Conservation (phyloP, 1,140 invertebrate species). For the Drosophila eugracilis region DNA sequence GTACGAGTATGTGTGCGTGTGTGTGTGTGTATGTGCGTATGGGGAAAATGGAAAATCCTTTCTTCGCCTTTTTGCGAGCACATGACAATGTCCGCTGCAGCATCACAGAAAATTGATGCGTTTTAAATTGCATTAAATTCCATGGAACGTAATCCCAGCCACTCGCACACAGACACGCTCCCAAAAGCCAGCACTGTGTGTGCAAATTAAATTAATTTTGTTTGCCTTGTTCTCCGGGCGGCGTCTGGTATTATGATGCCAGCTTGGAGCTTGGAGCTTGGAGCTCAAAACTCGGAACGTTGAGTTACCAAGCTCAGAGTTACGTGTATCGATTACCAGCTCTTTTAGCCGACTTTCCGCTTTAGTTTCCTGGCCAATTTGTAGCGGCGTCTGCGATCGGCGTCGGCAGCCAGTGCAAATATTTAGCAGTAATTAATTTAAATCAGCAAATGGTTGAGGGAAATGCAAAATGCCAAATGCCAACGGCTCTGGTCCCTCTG, state of each 20-base stretch:
- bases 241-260: slow-evolving; percentile 41
- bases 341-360: slow-evolving; percentile 12
- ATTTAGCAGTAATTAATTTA: slow-evolving; percentile 55
- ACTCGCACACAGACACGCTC: slow-evolving; percentile 50
- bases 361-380: slow-evolving; percentile 35
- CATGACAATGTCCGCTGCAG: slow-evolving; percentile 35
- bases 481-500: neutral
- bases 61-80: slow-evolving; percentile 40
- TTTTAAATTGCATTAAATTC: slow-evolving; percentile 76
- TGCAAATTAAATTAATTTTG: slow-evolving; percentile 66
- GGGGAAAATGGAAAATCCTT: slow-evolving; percentile 39
- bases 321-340: slow-evolving; percentile 40
- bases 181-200: slow-evolving; percentile 27
- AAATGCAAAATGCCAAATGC: slow-evolving; percentile 13
- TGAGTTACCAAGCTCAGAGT: neutral
- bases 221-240: slow-evolving; percentile 45
- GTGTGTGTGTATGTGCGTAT: slow-evolving; percentile 10
- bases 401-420: slow-evolving; percentile 30
- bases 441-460: slow-evolving; percentile 29
- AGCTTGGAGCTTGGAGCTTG: neutral
- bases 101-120: slow-evolving; percentile 57
- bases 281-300: too few species aligned
- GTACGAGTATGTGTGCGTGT: neutral
- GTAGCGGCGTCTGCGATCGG: slow-evolving; percentile 27
- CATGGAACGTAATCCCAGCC: slow-evolving; percentile 55